Evolutionary conservation across 2,888 invertebrate genomes (phyloP).

Genomic region (Netelia melanura): DNA sequence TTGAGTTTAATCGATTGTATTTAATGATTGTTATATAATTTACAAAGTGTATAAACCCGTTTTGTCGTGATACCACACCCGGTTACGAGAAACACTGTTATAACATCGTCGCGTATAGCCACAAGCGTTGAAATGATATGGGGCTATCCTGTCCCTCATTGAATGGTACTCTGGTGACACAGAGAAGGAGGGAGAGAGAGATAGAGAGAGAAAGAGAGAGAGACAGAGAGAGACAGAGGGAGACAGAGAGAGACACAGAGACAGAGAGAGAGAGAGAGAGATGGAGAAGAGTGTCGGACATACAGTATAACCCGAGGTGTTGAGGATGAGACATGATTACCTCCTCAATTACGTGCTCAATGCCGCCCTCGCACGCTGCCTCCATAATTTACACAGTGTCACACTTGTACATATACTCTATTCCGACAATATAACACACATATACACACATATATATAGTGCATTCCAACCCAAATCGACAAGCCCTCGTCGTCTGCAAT

Average conservation of each 20-base stretch:
- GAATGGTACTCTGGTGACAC: slow-evolving; percentile 54
- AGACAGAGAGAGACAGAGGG: slow-evolving; percentile 26
- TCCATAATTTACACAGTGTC: slow-evolving; percentile 78
- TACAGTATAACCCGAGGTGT: slow-evolving; percentile 70
- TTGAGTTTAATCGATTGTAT: no score
- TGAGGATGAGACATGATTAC: slow-evolving; percentile 81
- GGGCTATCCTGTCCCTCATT: slow-evolving; percentile 55
- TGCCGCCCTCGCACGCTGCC: slow-evolving; percentile 75
- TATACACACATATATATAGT: background rate
- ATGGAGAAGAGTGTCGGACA: slow-evolving; percentile 61
- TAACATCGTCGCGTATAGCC: slow-evolving; percentile 54
- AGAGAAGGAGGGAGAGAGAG: slow-evolving; percentile 27
- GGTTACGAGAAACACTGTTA: background rate
- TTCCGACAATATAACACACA: slow-evolving; percentile 35
- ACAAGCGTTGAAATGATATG: slow-evolving; percentile 38
- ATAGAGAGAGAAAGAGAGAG: slow-evolving; percentile 33
- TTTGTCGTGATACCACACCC: no score
- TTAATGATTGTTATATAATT: no score
- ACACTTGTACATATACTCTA: slow-evolving; percentile 60
- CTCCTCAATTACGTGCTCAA: slow-evolving; percentile 82
- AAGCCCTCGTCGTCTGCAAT: no score
- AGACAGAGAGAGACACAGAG: slow-evolving; percentile 20
- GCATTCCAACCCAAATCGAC: no score
- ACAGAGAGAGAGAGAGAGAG: slow-evolving; percentile 17
- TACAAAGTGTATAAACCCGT: no score